These are phyloP conservation scores for Crambe crambe DNA, from an alignment of 37 sponge, comb jelly and placozoan species.

Conservation along the genomic window DNA sequence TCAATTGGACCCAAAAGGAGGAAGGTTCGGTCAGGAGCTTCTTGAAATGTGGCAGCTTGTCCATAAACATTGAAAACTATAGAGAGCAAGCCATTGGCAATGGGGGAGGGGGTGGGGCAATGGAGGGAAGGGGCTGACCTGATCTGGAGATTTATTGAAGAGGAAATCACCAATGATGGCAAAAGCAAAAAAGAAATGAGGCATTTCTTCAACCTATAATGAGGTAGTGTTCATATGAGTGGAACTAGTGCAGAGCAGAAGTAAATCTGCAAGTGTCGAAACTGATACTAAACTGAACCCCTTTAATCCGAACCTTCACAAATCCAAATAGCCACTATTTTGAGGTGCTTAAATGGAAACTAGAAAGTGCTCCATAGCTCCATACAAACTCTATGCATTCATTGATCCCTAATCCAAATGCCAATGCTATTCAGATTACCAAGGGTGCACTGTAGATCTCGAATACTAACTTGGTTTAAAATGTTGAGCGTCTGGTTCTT, in stretches of 20 bases:
- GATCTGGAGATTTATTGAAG: constrained; percentile 42
- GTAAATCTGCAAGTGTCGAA: constrained; percentile 3
- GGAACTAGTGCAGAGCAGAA: no score
- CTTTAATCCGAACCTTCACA: no score
- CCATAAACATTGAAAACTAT: constrained; percentile 50
- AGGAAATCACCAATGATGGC: constrained; percentile 84
- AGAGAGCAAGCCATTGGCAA: neutral
- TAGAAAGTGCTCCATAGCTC: no score
- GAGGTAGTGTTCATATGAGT: no score
- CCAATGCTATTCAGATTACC: no score
- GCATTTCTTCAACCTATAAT: constrained; percentile 64
- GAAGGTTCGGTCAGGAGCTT: constrained; percentile 58
- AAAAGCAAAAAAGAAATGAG: constrained; percentile 72
- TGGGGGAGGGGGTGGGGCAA: neutral
- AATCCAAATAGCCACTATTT: no score
- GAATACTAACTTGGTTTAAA: constrained; percentile 38
- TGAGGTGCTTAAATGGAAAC: neutral
- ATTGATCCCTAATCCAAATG: no score
- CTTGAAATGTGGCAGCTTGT: constrained; percentile 37
- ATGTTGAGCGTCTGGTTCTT: constrained; percentile 34
- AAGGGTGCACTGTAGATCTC: no score
- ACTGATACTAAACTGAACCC: neutral
- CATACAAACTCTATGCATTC: no score
- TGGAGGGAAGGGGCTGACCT: constrained; percentile 36
- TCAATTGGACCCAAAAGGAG: constrained; percentile 70